phyloP scores from a whole-genome alignment of 2,797 vertebrate genomes.

The Orestias chungarensis region DNA sequence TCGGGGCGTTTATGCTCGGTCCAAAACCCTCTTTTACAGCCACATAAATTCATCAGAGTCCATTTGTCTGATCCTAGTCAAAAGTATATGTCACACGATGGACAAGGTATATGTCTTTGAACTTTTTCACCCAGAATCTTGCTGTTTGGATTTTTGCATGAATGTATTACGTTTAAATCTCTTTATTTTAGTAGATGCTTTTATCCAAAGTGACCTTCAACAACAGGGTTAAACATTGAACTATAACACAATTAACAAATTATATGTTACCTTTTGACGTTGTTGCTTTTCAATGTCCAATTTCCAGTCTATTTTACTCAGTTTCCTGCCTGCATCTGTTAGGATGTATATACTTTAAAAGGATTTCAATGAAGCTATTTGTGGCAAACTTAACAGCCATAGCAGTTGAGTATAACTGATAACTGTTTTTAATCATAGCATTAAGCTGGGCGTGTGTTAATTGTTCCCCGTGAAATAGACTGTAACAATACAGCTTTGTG shows the following conservation, averaged over 20 bases:
- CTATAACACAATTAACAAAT: no score
- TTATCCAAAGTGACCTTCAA: no score
- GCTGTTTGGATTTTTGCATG: conserved; percentile 35
- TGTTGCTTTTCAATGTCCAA: no score
- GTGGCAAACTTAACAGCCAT: conserved; percentile 1
- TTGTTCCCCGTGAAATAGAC: conserved; percentile 10
- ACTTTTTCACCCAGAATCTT: conserved; percentile 42
- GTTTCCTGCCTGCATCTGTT: no score
- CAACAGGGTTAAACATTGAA: no score
- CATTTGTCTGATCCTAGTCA: conserved; percentile 72
- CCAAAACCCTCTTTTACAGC: conserved; percentile 70
- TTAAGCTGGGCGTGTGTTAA: conserved; percentile 9
- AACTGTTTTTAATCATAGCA: conserved; percentile 24
- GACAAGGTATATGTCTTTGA: conserved; percentile 63
- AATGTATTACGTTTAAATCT: no score
- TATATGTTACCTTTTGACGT: not conserved
- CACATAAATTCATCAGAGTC: conserved; percentile 75
- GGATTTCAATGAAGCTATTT: not conserved
- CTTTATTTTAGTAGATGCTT: no score
- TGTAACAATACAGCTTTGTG: conserved; percentile 67
- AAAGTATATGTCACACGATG: conserved; percentile 44
- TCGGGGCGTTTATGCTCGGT: conserved; percentile 58
- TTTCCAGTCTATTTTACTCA: no score
- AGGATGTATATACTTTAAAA: not conserved
- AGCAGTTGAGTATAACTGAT: conserved; percentile 23